Evolutionary conservation across 2,888 invertebrate species (phyloP).

Genomic region (Yponomeuta cagnagella): DNA sequence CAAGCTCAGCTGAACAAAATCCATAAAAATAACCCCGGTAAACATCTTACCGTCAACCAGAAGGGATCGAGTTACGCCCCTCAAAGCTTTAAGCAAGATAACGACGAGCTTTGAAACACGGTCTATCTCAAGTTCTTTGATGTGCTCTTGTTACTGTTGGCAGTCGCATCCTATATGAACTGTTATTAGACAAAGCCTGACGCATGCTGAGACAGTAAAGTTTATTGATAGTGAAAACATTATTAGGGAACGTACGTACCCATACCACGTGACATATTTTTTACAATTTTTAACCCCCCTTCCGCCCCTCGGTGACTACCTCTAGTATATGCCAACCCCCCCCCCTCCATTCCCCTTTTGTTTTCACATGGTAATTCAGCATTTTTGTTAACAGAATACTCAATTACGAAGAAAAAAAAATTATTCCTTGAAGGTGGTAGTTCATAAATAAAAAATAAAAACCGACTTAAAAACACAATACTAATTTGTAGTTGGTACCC

Average conservation of each 20-base stretch:
- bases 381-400: no score
- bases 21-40: neutral
- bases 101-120: conserved; percentile 32
- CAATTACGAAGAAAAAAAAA: no score
- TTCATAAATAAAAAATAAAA: no score
- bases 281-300: no score
- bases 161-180: neutral
- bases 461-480: no score
- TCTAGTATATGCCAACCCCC: no score
- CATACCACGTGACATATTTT: no score
- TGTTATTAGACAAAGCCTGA: neutral
- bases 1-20: neutral
- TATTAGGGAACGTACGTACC: neutral
- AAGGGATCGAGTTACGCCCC: neutral
- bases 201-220: neutral
- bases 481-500: no score
- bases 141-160: conserved; percentile 32
- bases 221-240: neutral
- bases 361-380: no score
- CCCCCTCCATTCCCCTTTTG: no score
- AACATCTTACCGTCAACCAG: neutral
- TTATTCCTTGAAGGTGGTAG: no score
- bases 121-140: conserved; percentile 33
- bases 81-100: conserved; percentile 27
- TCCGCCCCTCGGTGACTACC: no score